Evolutionary conservation across 2,888 invertebrate species (phyloP), one percentile per base, ranked within the genome.

Genomic region (Xylocampa areola): DNA sequence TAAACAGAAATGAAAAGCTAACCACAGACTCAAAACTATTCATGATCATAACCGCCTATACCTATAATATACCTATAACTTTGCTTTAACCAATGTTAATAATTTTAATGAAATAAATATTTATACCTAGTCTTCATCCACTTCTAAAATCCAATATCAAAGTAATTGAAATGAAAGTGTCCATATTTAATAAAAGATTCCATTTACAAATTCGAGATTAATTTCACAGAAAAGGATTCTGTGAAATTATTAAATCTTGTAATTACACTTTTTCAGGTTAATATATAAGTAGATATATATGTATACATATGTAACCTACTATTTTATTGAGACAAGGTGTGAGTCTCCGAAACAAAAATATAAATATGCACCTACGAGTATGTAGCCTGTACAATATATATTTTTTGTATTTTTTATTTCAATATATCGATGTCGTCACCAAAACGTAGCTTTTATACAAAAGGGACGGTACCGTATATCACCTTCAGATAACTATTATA

Each of bases 91-190:
- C 13, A 5, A 6, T 25, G 33, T 36, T 14, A 41, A 41, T 10
- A 36, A 41, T 21, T 39, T 64, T 25, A 43, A 29, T 47, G 0
- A 36, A 64, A 39, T 36, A 32, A 41, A 37, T 57, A 37, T 32
- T 14, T 10, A 39, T 17, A 35, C 2, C 14, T 19, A 25, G 11
- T 40, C 8, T 11, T 32, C 30, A 36, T 43, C 7, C n/a, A 32
- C 39, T 19, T 16, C 8, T 33, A 45, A 37, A 58, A 36, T 30
- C 10, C 27, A 60, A 63, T 45, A 27, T 45, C 16, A 21, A 39
- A 43, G 51, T 21, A 23, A 36, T 25, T 51, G 23, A 41, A 60
- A 68, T 66, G 11, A 47, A 63, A 51, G 35, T 36, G 11, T 16
- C 13, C 13, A 33, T 13, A n/a, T 59, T 40, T 50, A 36, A 60